phyloP scores from a whole-genome alignment of 2,113 vertebrate genomes.

The Elephas maximus region DNA sequence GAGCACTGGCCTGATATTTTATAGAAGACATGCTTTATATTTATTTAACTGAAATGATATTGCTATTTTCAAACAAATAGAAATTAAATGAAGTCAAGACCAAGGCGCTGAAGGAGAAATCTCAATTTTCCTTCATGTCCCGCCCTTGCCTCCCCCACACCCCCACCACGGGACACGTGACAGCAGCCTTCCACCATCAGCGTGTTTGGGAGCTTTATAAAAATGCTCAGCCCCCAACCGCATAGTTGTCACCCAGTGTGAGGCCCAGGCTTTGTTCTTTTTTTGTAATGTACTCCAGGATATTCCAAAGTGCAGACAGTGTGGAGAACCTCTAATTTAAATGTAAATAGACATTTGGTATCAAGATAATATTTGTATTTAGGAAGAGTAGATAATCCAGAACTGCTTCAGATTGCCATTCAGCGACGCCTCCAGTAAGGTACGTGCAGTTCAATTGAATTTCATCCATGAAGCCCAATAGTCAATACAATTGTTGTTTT shows the following conservation, averaged over 20 bases:
- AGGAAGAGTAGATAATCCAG: background rate
- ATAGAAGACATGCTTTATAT: background rate
- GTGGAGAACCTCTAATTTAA: background rate
- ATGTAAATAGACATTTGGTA: background rate
- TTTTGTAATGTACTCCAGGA: background rate
- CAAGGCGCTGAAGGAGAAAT: background rate
- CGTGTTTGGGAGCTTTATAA: background rate
- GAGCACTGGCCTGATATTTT: background rate
- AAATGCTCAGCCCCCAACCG: background rate
- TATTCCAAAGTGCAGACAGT: background rate
- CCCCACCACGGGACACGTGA: fast-evolving
- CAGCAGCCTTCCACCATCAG: fast-evolving
- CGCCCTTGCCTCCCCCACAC: too few species aligned
- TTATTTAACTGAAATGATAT: background rate
- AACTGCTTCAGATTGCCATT: background rate
- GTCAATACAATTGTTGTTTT: background rate
- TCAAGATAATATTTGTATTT: background rate
- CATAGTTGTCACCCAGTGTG: background rate
- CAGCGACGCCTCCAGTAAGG: background rate
- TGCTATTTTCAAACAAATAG: background rate
- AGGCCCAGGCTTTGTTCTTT: fast-evolving
- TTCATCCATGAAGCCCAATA: background rate
- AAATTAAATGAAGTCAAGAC: background rate
- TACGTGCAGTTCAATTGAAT: background rate
- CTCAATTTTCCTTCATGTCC: background rate